Evolutionary conservation across 2,113 vertebrate species (phyloP).

Genomic region (Ameiurus melas): DNA sequence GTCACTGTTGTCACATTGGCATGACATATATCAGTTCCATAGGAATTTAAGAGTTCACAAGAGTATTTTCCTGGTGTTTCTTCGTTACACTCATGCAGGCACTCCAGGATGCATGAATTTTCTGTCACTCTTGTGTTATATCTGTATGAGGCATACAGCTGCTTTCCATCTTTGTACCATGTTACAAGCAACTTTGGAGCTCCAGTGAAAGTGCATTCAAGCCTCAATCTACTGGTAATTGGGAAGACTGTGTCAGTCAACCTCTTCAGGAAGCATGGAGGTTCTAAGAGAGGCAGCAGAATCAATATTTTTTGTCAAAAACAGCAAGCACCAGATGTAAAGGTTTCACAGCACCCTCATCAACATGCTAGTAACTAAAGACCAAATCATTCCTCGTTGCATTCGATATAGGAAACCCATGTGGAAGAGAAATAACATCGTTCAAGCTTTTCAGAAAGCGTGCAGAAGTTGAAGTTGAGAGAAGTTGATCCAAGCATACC

Average conservation of each 20-base stretch:
- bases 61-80: conserved; percentile 78
- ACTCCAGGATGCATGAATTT: conserved; percentile 75
- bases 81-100: conserved; percentile 70
- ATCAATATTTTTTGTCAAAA: conserved; percentile 38
- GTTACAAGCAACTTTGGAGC: conserved; percentile 78
- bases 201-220: conserved; percentile 63
- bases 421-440: neutral
- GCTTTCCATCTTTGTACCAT: conserved; percentile 83
- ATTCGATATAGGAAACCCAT: neutral
- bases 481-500: neutral
- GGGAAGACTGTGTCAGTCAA: conserved; percentile 72
- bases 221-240: conserved; percentile 42
- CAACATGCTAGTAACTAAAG: conserved; percentile 34
- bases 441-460: conserved; percentile 29
- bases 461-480: conserved; percentile 17
- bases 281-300: conserved; percentile 45
- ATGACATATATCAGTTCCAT: conserved; percentile 79
- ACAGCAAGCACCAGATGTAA: conserved; percentile 16
- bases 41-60: conserved; percentile 81
- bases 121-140: conserved; percentile 62
- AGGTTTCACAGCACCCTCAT: conserved; percentile 26
- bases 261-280: conserved; percentile 64
- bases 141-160: conserved; percentile 71
- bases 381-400: conserved; percentile 23
- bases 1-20: conserved; percentile 71